Evolutionary conservation across 92 coral and sea anemone species (phyloP).

Genomic region (Epizoanthus ramosus): DNA sequence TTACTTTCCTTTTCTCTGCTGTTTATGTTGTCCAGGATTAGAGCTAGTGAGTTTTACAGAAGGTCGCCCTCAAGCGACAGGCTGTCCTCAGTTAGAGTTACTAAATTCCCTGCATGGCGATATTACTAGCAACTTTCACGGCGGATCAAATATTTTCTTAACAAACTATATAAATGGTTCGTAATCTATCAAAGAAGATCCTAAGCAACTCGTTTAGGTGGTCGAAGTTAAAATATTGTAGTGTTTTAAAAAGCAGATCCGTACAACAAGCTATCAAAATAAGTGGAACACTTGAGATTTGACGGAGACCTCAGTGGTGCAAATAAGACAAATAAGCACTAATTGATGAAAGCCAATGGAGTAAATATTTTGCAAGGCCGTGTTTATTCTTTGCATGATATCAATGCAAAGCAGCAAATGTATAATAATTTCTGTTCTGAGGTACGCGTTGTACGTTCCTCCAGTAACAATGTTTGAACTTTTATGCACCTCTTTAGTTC

Average conservation of each 20-base stretch:
- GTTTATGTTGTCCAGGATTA: constrained; percentile 48
- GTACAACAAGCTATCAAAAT: constrained; percentile 14
- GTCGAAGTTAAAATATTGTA: constrained; percentile 16
- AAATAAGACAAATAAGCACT: constrained; percentile 30
- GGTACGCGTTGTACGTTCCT: neutral
- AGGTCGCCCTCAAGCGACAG: neutral
- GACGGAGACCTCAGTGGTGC: constrained; percentile 27
- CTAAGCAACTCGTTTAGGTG: neutral
- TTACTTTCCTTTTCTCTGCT: constrained; percentile 30
- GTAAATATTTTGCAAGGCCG: constrained; percentile 31
- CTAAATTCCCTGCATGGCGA: too few relatives aligned
- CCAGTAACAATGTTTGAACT: neutral
- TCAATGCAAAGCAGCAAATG: neutral
- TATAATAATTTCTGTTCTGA: neutral
- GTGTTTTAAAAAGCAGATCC: constrained; percentile 18
- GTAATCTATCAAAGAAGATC: neutral
- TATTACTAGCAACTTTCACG: neutral
- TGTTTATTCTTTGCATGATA: constrained; percentile 4
- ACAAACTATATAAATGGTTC: neutral
- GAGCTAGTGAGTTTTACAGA: constrained; percentile 44
- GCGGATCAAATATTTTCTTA: neutral
- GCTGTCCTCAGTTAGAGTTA: constrained; percentile 1
- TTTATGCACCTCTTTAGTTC: constrained; percentile 26
- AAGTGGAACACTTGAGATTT: constrained; percentile 41
- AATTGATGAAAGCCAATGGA: constrained; percentile 44